phyloP scores from a whole-genome alignment of 2,888 invertebrate genomes.

The Celastrina argiolus region DNA sequence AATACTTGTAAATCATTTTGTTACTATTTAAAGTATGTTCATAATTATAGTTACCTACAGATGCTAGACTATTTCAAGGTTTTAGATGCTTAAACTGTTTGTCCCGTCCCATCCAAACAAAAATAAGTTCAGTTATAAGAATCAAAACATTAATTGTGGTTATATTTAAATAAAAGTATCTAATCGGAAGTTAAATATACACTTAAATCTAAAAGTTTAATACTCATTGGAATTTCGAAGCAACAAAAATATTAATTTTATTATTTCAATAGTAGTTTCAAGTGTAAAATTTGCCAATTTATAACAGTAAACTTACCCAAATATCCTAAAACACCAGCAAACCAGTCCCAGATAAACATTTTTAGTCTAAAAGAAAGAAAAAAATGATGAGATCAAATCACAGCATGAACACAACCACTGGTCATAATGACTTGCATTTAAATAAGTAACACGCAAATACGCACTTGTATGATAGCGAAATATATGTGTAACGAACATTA shows the following conservation, averaged over 20 bases:
- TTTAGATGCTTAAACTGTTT: not conserved
- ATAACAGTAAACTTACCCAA: conserved; percentile 83
- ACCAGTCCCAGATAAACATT: conserved; percentile 98
- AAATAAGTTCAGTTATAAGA: not conserved
- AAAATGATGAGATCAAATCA: conserved; percentile 24
- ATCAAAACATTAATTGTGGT: not conserved
- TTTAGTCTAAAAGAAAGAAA: conserved; percentile 60
- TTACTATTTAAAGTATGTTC: not conserved
- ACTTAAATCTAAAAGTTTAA: not conserved
- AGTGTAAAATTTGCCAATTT: not conserved
- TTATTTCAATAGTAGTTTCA: not conserved
- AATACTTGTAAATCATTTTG: not conserved
- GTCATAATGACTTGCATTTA: conserved; percentile 41
- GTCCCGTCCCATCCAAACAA: not conserved
- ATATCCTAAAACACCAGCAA: conserved; percentile 95
- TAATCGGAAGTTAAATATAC: not conserved
- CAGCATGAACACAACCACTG: conserved; percentile 24
- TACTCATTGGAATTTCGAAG: not conserved
- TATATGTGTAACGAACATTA: not conserved
- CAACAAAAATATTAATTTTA: not conserved
- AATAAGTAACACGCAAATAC: not conserved
- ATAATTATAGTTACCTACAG: not conserved
- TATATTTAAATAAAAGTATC: not conserved
- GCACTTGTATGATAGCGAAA: not conserved
- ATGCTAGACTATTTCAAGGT: not conserved